Base-by-base conservation (phyloP, 2,113 vertebrate genomes). In the Mus spicilegus region DNA sequence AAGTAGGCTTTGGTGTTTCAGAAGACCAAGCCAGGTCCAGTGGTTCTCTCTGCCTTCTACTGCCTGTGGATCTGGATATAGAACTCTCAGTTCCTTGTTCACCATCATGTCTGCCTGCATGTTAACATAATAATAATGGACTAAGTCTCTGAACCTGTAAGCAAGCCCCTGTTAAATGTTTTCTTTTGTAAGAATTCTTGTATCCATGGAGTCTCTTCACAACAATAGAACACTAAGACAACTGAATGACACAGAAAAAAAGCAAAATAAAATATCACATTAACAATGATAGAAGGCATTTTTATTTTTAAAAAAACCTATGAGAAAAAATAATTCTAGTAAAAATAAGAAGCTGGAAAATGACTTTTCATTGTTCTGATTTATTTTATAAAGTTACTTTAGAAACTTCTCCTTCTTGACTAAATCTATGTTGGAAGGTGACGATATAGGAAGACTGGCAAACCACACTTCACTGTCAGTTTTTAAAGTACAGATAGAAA, bases 291-390 rank as follows among this genome's bases (percentile, higher is more conserved):
- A 94, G 93, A 93, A 95, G 92, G 70, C 95, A 95, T 77, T 93
- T 97, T 96, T 33, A 13, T 13, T n/a, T 70, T 61, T 96, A 94
- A 93, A 97, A 94, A 93, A 97, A 89, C 69, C 92, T 94, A 92
- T 49, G 81, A 87, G 95, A 97, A 94, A 98, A n/a, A 39, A 39
- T 73, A 30, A 61, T n/a, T 97, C 58, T 61, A 58, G n/a, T 14
- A 94, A 95, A 51, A 89, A 58, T 24, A 85, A 89, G 49, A 75
- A 98, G 56, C 73, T 97, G 30, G 84, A 91, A 98, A 97, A 95
- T 88, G 95, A 69, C 87, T 75, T 70, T 87, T 69, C 9, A 78
- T 91, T 89, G 26, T 80, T 91, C 84, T 72, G 3, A 49, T 96
- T 91, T 75, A 70, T 89, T 95, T 90, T 65, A 24, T 70, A 87